These are phyloP conservation scores for Scolopax bukidnonensis DNA, from an alignment of 2,797 vertebrate species.

Conservation along the genomic window DNA sequence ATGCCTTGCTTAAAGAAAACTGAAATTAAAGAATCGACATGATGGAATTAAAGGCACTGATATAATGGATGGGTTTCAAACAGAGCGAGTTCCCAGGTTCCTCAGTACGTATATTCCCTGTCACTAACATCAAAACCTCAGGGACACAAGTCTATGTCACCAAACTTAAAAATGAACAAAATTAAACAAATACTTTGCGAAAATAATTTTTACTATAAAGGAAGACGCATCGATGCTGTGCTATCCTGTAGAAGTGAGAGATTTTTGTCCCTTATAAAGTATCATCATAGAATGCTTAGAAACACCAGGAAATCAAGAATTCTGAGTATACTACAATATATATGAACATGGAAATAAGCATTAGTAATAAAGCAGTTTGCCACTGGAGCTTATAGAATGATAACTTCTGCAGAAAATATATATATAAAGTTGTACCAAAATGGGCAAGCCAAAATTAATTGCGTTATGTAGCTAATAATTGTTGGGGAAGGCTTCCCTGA, in stretches of 20 bases:
- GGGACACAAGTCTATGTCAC: neutral
- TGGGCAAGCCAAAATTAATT: neutral
- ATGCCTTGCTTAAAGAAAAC: neutral
- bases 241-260: neutral
- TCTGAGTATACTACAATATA: neutral
- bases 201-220: neutral
- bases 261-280: neutral
- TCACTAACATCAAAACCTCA: neutral
- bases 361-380: neutral
- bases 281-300: neutral
- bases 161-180: neutral
- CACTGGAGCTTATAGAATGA: neutral
- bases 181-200: neutral
- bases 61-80: neutral
- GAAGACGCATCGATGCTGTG: fast-evolving
- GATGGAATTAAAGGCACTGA: neutral
- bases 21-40: neutral
- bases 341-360: neutral
- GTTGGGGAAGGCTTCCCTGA: neutral
- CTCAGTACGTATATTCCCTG: neutral
- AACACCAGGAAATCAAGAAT: neutral
- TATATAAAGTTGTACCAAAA: neutral
- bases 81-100: neutral
- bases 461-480: neutral
- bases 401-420: neutral